Evolutionary conservation across 2,888 invertebrate species (phyloP), one percentile per base, ranked within the genome.

Genomic region (Patella ulyssiponensis): DNA sequence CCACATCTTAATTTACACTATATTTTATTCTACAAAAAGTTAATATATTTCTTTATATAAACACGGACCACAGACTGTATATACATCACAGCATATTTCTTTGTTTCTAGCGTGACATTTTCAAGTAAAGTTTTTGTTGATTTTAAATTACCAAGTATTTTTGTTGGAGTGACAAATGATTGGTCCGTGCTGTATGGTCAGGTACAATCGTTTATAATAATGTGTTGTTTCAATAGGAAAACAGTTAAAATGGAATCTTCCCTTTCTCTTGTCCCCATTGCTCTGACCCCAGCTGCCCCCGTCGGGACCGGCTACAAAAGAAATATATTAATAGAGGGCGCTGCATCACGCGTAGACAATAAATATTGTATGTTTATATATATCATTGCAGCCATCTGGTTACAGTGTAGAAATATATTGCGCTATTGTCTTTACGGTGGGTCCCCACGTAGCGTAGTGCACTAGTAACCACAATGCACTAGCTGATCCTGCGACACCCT

Each of bases 341-440:
- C 23, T 64, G 23, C 20, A 64, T 23, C 64, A 64, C 23, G 20
- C 23, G 20, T 64, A 64, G 64, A 20, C 23, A 64, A 23, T 64
- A 23, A 64, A 64, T 64, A 64, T 64, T 64, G 20, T 64, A 64
- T 64, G 64, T 64, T 64, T 64, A 64, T 64, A 64, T 64, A 64
- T 64, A 64, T 64, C 64, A 64, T 64, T 64, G 14, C 14, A 23
- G 12, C 64, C 64, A 64, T 20, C 20, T 64, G 64, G 64, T 64
- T 9, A 23, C 20, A 64, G 20, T 20, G 20, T 64, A 64, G 3
- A 23, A 64, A 64, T 64, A 64, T 23, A n/a, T 64, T 11, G 23
- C 23, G 12, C 64, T 64, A 64, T 64, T 64, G 64, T 64, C 23
- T 23, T 64, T 64, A 20, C 64, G 20, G 20, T 12, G 23, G 64